Base-by-base conservation (phyloP, 2,888 invertebrate species). In the Mellilla xanthometata region DNA sequence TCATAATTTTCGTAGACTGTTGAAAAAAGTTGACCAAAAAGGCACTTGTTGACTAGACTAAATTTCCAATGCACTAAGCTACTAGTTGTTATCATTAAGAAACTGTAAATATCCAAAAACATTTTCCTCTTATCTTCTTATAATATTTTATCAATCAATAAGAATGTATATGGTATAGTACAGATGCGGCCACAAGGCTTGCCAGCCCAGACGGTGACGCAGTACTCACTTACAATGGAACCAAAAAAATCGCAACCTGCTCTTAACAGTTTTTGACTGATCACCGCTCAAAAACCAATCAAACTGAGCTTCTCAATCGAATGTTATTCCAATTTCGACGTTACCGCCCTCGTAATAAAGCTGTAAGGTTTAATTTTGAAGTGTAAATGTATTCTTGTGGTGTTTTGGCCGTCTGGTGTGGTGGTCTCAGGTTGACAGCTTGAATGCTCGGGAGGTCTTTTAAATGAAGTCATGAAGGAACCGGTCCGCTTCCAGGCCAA, bases 191-290 rank as follows among this genome's bases (percentile, higher is more conserved):
- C n/a, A n/a, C n/a, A n/a, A n/a, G n/a, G n/a, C 15, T 19, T 8
- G 8, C 24, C 2, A 24, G 24, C 24, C 2, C 24, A 24, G 24
- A 24, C 24, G 24, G 8, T 24, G 24, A 24, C 24, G 24, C 24
- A 8, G n/a, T n/a, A 24, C 1, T 24, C 8, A 8, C 24, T 7
- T 4, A 3, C 19, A 24, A 24, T 8, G 8, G 8, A 24, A 24
- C 57, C 55, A 66, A 72, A 71, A 58, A 62, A 59, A 52, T 39
- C 46, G 42, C 54, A 60, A 64, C 10, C 34, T 9, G 24, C 26
- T 28, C 19, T 44, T 61, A 65, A 68, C 63, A 61, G 62, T 62
- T 61, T 73, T 68, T 71, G 68, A 77, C 62, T 69, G 70, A 79
- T 74, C 60, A 72, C 69, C 59, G 64, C 60, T 56, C 56, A 36